Evolutionary conservation across 2,113 vertebrate genomes (phyloP).

Genomic region (Campylomormyrus tamandua): DNA sequence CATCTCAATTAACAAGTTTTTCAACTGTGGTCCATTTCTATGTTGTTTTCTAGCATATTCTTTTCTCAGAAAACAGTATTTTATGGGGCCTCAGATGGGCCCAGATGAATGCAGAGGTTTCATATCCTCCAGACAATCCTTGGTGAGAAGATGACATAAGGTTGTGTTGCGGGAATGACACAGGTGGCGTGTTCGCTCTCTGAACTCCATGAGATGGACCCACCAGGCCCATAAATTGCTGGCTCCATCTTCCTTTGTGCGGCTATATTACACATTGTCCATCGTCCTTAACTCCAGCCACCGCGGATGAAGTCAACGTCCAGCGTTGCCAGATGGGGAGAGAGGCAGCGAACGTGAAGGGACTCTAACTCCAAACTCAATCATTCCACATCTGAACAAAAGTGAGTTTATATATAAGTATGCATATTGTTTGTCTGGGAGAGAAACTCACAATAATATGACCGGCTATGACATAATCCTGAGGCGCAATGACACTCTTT

Average conservation of each 20-base stretch:
- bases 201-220: neutral
- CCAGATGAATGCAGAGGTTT: neutral
- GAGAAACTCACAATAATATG: neutral
- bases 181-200: neutral
- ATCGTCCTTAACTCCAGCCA: neutral
- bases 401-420: neutral
- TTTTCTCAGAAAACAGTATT: neutral
- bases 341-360: neutral
- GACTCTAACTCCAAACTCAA: neutral
- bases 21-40: neutral
- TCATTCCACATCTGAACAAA: neutral
- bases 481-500: neutral
- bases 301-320: neutral
- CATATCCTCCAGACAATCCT: neutral
- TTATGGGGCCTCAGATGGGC: neutral
- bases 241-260: neutral
- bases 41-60: neutral
- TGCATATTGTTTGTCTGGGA: neutral
- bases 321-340: neutral
- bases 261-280: neutral
- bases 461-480: neutral
- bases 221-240: neutral
- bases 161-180: neutral
- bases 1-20: neutral
- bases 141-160: neutral